Evolutionary conservation across 2,888 invertebrate species (phyloP).

Genomic region (Melanchra persicariae): DNA sequence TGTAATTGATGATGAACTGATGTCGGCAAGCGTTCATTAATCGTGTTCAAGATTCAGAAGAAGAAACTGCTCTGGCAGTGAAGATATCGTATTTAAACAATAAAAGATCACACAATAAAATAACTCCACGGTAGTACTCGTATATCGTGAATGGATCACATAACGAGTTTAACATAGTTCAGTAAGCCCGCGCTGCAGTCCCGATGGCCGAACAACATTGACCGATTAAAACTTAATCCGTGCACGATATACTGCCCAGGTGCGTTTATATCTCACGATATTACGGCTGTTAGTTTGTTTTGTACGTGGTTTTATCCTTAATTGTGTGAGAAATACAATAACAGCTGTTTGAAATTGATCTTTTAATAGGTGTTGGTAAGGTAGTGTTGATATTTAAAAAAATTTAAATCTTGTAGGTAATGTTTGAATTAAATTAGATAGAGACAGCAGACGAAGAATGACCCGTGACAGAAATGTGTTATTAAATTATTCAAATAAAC

Average conservation of each 20-base stretch:
- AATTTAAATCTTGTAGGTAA: neutral
- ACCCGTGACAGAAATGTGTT: neutral
- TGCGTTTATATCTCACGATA: conserved; percentile 36
- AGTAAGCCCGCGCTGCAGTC: conserved; percentile 15
- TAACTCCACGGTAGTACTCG: neutral
- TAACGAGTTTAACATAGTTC: conserved; percentile 32
- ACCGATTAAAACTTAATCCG: conserved; percentile 64
- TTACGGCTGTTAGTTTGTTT: neutral
- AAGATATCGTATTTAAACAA: neutral
- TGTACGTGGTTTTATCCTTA: neutral
- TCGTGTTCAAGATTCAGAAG: too few relatives aligned
- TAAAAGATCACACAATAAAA: neutral
- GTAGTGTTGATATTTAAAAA: too few relatives aligned
- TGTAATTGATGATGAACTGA: too few relatives aligned
- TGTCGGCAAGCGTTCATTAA: too few relatives aligned
- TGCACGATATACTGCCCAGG: conserved; percentile 24
- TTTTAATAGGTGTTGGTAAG: too few relatives aligned
- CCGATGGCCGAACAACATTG: conserved; percentile 43
- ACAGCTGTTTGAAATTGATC: too few relatives aligned
- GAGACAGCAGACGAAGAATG: neutral
- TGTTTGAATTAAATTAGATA: neutral
- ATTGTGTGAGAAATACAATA: neutral
- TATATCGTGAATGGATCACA: conserved; percentile 9
- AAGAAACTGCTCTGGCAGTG: too few relatives aligned
- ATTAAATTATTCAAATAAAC: too few relatives aligned